Base-by-base conservation (phyloP, 92 coral and sea anemone genomes). In the Phenganax marumi region DNA sequence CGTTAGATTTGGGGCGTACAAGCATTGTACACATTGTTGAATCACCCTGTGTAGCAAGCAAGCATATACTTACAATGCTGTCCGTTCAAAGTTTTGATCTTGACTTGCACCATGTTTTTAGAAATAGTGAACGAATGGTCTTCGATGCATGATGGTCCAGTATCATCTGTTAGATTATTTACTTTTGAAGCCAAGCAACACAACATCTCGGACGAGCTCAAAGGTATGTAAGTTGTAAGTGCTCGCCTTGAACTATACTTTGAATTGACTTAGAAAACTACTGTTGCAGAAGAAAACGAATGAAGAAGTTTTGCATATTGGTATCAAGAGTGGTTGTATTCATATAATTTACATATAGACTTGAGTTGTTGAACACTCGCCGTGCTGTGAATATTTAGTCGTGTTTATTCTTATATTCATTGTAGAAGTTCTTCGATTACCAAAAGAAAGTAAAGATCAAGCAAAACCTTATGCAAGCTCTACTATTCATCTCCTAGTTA, bases 61-160 rank as follows among this genome's bases (percentile, higher is more conserved):
- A 33, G 43, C 43, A 5, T 33, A 33, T 33, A 33, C 43, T 1
- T 33, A 33, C 43, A 33, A 7, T 56, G 7, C 63, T 56, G 7
- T n/a, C n/a, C n/a, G n/a, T n/a, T n/a, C n/a, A n/a, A n/a, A n/a
- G n/a, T n/a, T n/a, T n/a, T n/a, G n/a, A n/a, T n/a, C n/a, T n/a
- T n/a, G n/a, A n/a, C n/a, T n/a, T 33, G 43, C 43, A 33, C 43
- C 43, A 33, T 33, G 43, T 23, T 50, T 51, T 50, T 0, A 70
- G 53, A 86, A 84, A 75, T 33, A 33, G 84, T 51, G 56, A 74
- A 84, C n/a, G 85, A 71, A 54, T 84, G 85, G 80, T 79, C 74
- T 50, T 69, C 89, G 66, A 88, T 87, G 64, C 98, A 92, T 76
- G 97, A 94, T 87, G 98, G 98, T 13, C 97, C 97, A 1, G 88